Evolutionary conservation across 2,113 vertebrate genomes (phyloP), one percentile per base, ranked within the genome.

Genomic region (Otus sunia): DNA sequence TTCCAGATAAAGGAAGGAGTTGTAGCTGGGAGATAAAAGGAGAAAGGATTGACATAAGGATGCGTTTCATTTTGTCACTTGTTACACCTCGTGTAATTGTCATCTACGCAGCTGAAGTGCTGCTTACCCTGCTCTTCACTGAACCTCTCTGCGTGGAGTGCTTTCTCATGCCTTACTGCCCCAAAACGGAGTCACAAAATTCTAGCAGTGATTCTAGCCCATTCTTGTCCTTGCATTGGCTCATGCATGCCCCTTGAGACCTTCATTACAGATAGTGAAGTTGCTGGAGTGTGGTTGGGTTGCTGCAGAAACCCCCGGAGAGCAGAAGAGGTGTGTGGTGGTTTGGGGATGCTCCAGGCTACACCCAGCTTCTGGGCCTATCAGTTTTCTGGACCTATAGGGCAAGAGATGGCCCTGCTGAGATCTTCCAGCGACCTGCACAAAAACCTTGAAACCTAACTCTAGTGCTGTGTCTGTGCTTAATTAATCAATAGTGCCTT

Each of bases 321-420:
- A 37, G 50, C n/a, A 25, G 50, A 27, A 72, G 58, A 32, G 23
- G 6, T 21, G 18, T 12, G 27, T 45, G 43, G 32, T 20, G 20
- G 19, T 67, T 80, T 67, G 58, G 52, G 50, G 43, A 10, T 29
- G 1, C 34, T 86, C 19, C 37, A 53, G 16, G 15, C 52, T 73
- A 18, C 1, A 8, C 15, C 6, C 3, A 0, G 22, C 36, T 45
- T 43, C 59, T 69, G 39, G n/a, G 18, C 0, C 0, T 39, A 15
- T 23, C 1, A 0, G 18, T 47, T 62, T 39, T 49, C n/a, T 58
- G 22, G 18, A 63, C 27, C 37, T 52, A 2, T 5, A 76, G 34
- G 49, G 16, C 30, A 69, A 37, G 63, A 76, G 43, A 32, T 8
- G n/a, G 19, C 41, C 23, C 15, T 5, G 3, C 39, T 29, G 49